Evolutionary conservation across 2,888 invertebrate species (phyloP).

Genomic region (Tenthredo livida): DNA sequence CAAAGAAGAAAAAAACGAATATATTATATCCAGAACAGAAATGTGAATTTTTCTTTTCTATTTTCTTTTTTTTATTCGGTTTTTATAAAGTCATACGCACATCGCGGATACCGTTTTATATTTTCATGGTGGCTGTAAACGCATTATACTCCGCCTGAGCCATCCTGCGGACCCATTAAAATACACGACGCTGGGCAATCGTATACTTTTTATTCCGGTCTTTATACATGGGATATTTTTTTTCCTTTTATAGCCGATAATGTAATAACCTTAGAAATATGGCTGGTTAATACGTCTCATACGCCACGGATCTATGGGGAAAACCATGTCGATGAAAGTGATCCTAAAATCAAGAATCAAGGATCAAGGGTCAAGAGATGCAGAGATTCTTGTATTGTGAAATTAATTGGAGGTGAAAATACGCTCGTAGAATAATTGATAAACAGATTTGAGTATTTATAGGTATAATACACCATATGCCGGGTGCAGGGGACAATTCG

Average conservation of each 20-base stretch:
- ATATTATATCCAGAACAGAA: neutral
- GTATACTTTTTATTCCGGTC: constrained; percentile 37
- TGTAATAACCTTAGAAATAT: constrained; percentile 17
- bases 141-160: constrained; percentile 32
- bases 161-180: constrained; percentile 42
- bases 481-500: neutral
- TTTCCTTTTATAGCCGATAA: constrained; percentile 29
- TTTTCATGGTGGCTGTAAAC: constrained; percentile 33
- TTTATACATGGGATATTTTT: neutral
- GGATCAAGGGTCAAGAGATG: too few relatives aligned
- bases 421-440: neutral
- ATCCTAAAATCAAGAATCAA: neutral
- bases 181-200: constrained; percentile 13
- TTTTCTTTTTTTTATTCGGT: neutral
- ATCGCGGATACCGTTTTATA: constrained; percentile 28
- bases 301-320: neutral
- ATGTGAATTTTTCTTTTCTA: neutral
- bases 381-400: neutral
- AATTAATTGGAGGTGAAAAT: neutral
- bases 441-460: neutral
- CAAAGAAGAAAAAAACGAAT: neutral
- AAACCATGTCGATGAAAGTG: neutral
- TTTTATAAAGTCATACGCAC: constrained; percentile 13
- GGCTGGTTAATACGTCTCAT: neutral
- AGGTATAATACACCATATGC: neutral